Conservation (phyloP, 2,797 vertebrate genomes). For the Enteromius unitaeniatus region DNA sequence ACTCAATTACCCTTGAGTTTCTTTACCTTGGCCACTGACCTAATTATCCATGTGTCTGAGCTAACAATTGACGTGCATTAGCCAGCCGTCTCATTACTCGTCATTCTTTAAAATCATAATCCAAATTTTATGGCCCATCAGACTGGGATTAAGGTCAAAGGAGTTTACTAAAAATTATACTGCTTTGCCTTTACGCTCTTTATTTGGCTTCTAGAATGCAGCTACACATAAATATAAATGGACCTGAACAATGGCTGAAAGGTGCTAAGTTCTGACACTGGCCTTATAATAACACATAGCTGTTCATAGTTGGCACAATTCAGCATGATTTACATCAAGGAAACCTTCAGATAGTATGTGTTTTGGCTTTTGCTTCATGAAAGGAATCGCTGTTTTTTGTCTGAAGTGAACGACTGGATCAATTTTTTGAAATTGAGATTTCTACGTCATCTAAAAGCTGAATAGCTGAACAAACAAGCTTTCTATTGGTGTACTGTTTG, state of each 20-base stretch:
- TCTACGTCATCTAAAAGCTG: too few species aligned
- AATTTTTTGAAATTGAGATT: not conserved
- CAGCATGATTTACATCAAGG: not conserved
- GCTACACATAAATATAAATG: not conserved
- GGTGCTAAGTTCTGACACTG: conserved; percentile 7
- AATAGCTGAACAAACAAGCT: not conserved
- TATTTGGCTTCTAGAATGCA: not conserved
- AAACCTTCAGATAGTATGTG: not conserved
- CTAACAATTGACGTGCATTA: conserved; percentile 41
- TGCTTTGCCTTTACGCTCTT: not conserved
- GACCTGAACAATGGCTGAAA: not conserved
- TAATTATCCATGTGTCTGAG: conserved; percentile 53
- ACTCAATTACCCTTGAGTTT: conserved; percentile 49
- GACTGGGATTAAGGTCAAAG: conserved; percentile 14
- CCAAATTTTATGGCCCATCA: conserved; percentile 42
- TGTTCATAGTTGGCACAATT: conserved; percentile 6
- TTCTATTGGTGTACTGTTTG: not conserved
- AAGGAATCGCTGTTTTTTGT: not conserved
- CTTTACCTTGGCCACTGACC: conserved; percentile 43
- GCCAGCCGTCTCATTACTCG: conserved; percentile 15
- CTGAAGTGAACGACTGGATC: not conserved
- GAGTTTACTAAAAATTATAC: not conserved
- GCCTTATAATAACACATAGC: not conserved
- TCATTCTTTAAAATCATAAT: conserved; percentile 38
- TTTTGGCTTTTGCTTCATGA: not conserved